A percentile compares a stretch with the other conserved stretches of the same genome.
Conservation (phyloP, 2,888 invertebrate genomes). For the Heliconius sara region DNA sequence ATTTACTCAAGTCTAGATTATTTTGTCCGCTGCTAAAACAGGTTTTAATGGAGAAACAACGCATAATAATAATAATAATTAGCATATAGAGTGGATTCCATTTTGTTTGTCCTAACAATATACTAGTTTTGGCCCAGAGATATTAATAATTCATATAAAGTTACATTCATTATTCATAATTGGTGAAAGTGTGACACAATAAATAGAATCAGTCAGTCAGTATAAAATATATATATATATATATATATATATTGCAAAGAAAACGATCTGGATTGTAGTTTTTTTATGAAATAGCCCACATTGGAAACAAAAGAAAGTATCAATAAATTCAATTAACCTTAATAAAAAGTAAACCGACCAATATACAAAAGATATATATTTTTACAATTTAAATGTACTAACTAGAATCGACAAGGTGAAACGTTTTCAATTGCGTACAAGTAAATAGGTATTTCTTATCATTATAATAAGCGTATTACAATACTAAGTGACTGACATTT, state of each 20-base stretch:
- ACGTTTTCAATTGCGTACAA: not conserved
- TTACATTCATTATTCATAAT: not conserved
- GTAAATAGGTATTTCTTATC: slow-evolving; percentile 1
- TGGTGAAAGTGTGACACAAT: not conserved
- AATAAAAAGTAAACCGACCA: not conserved
- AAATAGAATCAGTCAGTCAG: not conserved
- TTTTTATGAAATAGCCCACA: no score
- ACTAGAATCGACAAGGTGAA: not conserved
- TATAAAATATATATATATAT: not conserved
- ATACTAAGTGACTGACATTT: not conserved
- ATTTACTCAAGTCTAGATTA: slow-evolving; percentile 2
- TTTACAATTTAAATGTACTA: no score
- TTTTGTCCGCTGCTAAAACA: slow-evolving; percentile 3
- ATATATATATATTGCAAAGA: no score
- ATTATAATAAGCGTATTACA: not conserved
- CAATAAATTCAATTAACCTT: not conserved
- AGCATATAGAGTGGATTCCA: slow-evolving; percentile 5
- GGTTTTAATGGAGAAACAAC: not conserved
- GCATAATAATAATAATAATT: slow-evolving; percentile 4
- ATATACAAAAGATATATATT: not conserved
- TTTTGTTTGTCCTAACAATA: not conserved
- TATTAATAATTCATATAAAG: not conserved
- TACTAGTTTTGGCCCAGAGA: not conserved
- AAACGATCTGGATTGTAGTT: no score
- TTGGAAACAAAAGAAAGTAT: no score